These are phyloP conservation scores for Aquatica leii DNA, from an alignment of 2,888 invertebrate genomes.

Conservation along the genomic window DNA sequence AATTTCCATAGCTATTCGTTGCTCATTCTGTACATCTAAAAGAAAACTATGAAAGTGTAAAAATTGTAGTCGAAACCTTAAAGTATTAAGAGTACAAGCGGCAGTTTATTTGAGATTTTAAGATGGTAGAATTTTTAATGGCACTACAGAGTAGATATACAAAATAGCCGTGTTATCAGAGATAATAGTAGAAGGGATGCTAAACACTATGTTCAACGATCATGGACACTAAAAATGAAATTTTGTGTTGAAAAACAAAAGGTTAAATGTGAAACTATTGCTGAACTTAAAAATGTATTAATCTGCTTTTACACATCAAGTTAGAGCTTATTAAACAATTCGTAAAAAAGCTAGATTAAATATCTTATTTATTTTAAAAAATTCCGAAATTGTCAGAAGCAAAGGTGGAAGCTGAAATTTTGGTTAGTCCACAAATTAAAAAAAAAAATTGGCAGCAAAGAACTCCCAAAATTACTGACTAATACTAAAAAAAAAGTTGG, in stretches of 20 bases:
- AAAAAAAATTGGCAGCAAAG: neutral
- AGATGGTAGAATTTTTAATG: slow-evolving; percentile 23
- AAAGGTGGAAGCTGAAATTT: neutral
- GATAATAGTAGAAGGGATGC: slow-evolving; percentile 42
- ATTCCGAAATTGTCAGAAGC: too few species aligned
- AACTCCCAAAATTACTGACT: neutral
- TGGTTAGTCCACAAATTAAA: neutral
- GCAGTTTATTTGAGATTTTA: slow-evolving; percentile 46
- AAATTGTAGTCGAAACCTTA: slow-evolving; percentile 11
- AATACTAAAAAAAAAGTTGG: neutral
- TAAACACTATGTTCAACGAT: slow-evolving; percentile 36
- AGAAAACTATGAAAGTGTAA: neutral
- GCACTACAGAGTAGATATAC: slow-evolving; percentile 46
- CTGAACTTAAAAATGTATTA: neutral
- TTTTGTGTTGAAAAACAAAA: slow-evolving; percentile 40
- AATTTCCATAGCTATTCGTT: neutral
- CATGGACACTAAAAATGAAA: slow-evolving; percentile 38
- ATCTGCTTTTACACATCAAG: too few species aligned
- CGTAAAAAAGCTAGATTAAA: too few species aligned
- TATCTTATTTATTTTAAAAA: too few species aligned
- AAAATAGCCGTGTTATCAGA: slow-evolving; percentile 45
- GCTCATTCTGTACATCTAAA: neutral
- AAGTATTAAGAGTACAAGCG: slow-evolving; percentile 47
- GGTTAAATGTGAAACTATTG: slow-evolving; percentile 33
- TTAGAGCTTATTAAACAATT: too few species aligned